Evolutionary conservation across 2,888 invertebrate genomes (phyloP), one percentile per base, ranked within the genome.

Genomic region (Tinea semifulvella): DNA sequence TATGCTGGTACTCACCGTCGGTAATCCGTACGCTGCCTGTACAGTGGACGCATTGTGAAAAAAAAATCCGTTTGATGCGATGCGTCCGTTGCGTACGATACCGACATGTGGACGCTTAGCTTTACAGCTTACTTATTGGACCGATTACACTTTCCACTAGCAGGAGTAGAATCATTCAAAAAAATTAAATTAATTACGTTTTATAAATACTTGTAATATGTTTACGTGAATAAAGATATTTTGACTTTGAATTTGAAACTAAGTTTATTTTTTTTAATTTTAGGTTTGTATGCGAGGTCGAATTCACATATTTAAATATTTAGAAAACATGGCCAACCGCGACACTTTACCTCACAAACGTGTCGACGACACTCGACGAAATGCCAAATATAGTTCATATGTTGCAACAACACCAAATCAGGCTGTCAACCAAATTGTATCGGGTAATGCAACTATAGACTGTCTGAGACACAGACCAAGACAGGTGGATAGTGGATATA

Each of bases 251-350:
- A n/a, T n/a, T n/a, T n/a, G n/a, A n/a, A 7, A 28, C 5, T 28
- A n/a, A 8, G 4, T 28, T 17, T 18, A 36, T 14, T 14, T 36
- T 13, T 14, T 10, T 17, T 22, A 22, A 31, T 22, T 38, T 18
- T 71, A 94, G 93, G 82, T 94, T 55, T 96, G 96, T 79, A 90
- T 90, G 75, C 88, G 95, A 68, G 96, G 97, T 56, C 87, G 94
- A 62, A 92, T 94, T 62, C 96, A 97, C 73, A 93, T 97, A 58
- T 96, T 96, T 83, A 96, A 96, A 71, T 96, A 91, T 77, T 83
- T 97, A 54, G 95, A 96, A 68, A 90, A 90, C 61, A 92, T 94
- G 79, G 92, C 94, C 40, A 86, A 87, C 61, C 91, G 90, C 70
- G 85, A 81, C 58, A 61, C 54, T 48, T 57, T 73, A 48, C 76